These are phyloP conservation scores for Mirza zaza DNA, from an alignment of 2,113 vertebrate genomes.

Conservation along the genomic window DNA sequence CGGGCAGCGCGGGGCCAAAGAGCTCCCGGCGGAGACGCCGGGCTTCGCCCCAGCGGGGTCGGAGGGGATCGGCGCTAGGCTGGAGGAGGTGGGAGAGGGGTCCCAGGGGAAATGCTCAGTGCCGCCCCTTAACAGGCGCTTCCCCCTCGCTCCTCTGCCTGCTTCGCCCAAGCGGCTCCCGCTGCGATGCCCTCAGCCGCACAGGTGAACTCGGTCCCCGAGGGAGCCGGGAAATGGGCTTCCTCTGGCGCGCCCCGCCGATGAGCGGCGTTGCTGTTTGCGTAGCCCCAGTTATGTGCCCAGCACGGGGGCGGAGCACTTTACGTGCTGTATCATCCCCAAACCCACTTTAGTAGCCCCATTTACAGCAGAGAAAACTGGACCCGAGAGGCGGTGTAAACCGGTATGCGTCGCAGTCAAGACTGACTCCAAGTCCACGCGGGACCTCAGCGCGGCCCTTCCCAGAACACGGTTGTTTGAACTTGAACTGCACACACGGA, in stretches of 20 bases:
- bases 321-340: not conserved
- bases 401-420: not conserved
- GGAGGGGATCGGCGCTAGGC: not conserved
- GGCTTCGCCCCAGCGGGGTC: constrained; percentile 1
- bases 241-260: rapidly evolving
- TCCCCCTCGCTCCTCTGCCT: not conserved
- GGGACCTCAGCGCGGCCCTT: not conserved
- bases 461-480: not conserved
- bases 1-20: rapidly evolving
- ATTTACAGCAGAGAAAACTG: not conserved
- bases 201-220: not conserved
- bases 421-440: not conserved
- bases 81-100: not conserved
- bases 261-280: not conserved
- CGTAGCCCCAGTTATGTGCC: not conserved
- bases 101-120: not conserved
- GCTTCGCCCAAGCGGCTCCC: not conserved
- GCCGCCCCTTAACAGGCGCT: not conserved
- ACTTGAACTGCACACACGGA: not conserved
- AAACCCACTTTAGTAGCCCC: not conserved
- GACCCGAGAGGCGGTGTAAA: not conserved
- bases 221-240: rapidly evolving
- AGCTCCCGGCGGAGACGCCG: not conserved
- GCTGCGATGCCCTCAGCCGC: not conserved
- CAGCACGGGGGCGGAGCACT: not conserved